phyloP scores from a whole-genome alignment of 2,797 vertebrate species.

The Parotocinclus haroldoi region DNA sequence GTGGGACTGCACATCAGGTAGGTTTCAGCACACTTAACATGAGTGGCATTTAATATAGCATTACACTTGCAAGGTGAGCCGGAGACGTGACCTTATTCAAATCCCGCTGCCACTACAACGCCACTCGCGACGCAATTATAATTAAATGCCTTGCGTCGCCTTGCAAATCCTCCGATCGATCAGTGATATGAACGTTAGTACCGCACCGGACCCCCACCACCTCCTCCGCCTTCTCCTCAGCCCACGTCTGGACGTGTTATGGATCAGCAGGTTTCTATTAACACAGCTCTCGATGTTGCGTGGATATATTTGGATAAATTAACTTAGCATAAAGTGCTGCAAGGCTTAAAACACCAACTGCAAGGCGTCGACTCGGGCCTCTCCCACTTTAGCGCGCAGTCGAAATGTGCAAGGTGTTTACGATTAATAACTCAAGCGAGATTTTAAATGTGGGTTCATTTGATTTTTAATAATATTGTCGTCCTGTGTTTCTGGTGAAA shows the following conservation, averaged over 20 bases:
- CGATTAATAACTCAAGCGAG: too few species aligned
- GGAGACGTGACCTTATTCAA: constrained; percentile 98
- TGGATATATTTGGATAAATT: constrained; percentile 85
- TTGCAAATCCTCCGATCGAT: constrained; percentile 98
- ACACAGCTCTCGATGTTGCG: constrained; percentile 81
- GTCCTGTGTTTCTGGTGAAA: constrained; percentile 26
- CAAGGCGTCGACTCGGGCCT: constrained; percentile 4
- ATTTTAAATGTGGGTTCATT: too few species aligned
- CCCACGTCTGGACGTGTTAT: constrained; percentile 82
- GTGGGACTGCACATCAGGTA: constrained; percentile 75
- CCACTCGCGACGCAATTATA: constrained; percentile 83
- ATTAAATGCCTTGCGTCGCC: constrained; percentile 95
- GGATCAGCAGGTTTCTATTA: constrained; percentile 99
- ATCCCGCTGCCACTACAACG: constrained; percentile 78
- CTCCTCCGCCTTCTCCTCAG: constrained; percentile 71
- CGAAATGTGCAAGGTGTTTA: too few species aligned
- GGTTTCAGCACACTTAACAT: constrained; percentile 85
- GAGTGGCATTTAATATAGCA: constrained; percentile 99
- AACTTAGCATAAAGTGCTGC: constrained; percentile 78
- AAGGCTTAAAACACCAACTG: constrained; percentile 59
- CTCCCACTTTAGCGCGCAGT: neutral
- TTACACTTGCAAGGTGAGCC: constrained; percentile 88
- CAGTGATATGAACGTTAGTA: constrained; percentile 87
- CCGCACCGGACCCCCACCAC: constrained; percentile 61
- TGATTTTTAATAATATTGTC: too few species aligned